Evolutionary conservation across 2,113 vertebrate species (phyloP).

Genomic region (Clarias macrocephalus): DNA sequence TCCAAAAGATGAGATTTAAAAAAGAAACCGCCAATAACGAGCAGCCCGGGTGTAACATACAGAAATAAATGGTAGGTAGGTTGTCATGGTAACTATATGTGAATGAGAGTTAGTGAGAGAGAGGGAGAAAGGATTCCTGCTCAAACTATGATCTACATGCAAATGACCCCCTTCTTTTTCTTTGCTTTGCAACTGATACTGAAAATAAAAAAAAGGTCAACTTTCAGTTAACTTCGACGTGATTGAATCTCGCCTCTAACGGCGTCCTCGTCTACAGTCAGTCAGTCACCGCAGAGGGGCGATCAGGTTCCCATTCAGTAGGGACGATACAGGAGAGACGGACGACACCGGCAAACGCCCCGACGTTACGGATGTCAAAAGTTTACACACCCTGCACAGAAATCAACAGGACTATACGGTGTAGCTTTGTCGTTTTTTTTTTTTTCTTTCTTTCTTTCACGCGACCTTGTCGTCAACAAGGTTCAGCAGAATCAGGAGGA

Average conservation of each 20-base stretch:
- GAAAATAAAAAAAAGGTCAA: background rate
- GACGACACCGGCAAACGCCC: background rate
- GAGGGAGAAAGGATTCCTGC: conserved; percentile 45
- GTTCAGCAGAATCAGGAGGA: background rate
- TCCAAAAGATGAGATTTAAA: conserved; percentile 41
- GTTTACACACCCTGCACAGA: background rate
- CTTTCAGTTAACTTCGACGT: background rate
- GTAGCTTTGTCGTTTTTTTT: too few relatives aligned
- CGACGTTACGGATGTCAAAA: background rate
- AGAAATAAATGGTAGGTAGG: conserved; percentile 51
- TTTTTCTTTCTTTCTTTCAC: too few relatives aligned
- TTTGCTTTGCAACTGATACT: conserved; percentile 48
- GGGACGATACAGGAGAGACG: background rate
- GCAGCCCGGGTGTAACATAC: conserved; percentile 46
- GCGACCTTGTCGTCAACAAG: background rate
- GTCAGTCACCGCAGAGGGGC: too few relatives aligned
- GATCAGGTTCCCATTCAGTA: background rate
- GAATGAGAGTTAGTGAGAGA: background rate
- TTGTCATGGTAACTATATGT: conserved; percentile 59
- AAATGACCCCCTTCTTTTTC: conserved; percentile 50
- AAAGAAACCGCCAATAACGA: conserved; percentile 37
- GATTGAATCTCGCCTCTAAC: background rate
- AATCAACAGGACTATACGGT: background rate
- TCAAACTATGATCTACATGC: conserved; percentile 59
- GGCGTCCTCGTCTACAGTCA: background rate